Evolutionary conservation across 2,888 invertebrate species (phyloP).

Genomic region (Gortyna flavago): DNA sequence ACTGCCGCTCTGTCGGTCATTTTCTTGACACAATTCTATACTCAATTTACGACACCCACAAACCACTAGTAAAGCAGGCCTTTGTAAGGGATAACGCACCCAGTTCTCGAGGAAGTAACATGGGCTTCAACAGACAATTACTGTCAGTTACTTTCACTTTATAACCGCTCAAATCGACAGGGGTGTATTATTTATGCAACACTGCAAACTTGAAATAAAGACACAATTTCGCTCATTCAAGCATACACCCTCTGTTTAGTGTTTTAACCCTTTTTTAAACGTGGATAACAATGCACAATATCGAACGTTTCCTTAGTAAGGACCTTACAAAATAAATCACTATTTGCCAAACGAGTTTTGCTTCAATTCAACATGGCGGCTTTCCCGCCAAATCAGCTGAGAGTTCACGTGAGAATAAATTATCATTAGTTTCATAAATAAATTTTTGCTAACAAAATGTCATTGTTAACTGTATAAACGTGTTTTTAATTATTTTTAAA

Average conservation of each 20-base stretch:
- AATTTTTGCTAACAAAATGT: slow-evolving; percentile 49
- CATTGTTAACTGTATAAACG: slow-evolving; percentile 64
- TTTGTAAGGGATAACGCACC: neutral
- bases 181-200: slow-evolving; percentile 30
- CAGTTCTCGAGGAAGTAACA: neutral
- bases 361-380: slow-evolving; percentile 56
- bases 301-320: slow-evolving; percentile 58
- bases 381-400: slow-evolving; percentile 68
- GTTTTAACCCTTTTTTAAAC: slow-evolving; percentile 21
- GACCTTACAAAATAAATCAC: slow-evolving; percentile 55
- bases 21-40: neutral
- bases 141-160: slow-evolving; percentile 16
- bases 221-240: slow-evolving; percentile 44
- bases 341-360: slow-evolving; percentile 56
- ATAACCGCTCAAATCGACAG: slow-evolving; percentile 24
- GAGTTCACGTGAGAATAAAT: slow-evolving; percentile 59
- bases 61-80: neutral
- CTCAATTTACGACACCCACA: neutral
- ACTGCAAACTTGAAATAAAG: slow-evolving; percentile 35
- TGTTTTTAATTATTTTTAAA: slow-evolving; percentile 54
- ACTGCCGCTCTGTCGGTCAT: too few relatives aligned
- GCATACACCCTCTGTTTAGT: slow-evolving; percentile 29
- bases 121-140: slow-evolving; percentile 20
- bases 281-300: slow-evolving; percentile 38
- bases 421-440: slow-evolving; percentile 17